Base-by-base conservation (phyloP, 2,797 vertebrate genomes). In the Limosa lapponica region DNA sequence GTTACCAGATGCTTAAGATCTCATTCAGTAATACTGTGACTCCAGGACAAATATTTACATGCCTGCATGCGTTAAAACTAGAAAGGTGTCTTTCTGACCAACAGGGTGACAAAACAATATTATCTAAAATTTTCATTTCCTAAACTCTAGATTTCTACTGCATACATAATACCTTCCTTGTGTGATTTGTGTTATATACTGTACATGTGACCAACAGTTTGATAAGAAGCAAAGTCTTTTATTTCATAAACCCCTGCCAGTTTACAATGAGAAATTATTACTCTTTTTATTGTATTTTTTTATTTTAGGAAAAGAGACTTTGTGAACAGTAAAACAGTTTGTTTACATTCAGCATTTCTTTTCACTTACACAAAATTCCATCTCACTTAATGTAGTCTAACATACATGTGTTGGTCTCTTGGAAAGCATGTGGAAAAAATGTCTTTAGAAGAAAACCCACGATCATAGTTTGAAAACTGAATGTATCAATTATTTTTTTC, bases 21-120 rank as follows among this genome's bases (percentile, higher is more conserved):
- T 99, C 99, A 99, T 99, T 99, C 99, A 99, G 99, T 99, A 99
- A 99, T 99, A 99, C 99, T 99, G 99, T 99, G 99, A 99, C 98
- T 99, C 98, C 99, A 99, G 99, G 99, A 99, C 99, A 99, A 99
- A 99, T 99, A 99, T 99, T 99, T 99, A 99, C 99, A 99, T 99
- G 99, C 99, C 99, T 99, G 99, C 99, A 99, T 99, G 99, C 99
- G 98, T 99, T 99, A 99, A 99, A 99, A 99, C 99, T 99, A 99
- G 99, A 99, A 99, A 99, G 99, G 98, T 98, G 98, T 99, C 98
- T 98, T 99, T 99, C 98, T 98, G 99, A 99, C 98, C 99, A 99
- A 99, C 98, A 99, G 98, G 98, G 99, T 99, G 99, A 99, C 99
- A 99, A 99, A 99, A 99, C 98, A 96, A 93, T 98, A 98, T 98